phyloP scores from a whole-genome alignment of 2,888 invertebrate genomes.

The Hermodice carunculata region DNA sequence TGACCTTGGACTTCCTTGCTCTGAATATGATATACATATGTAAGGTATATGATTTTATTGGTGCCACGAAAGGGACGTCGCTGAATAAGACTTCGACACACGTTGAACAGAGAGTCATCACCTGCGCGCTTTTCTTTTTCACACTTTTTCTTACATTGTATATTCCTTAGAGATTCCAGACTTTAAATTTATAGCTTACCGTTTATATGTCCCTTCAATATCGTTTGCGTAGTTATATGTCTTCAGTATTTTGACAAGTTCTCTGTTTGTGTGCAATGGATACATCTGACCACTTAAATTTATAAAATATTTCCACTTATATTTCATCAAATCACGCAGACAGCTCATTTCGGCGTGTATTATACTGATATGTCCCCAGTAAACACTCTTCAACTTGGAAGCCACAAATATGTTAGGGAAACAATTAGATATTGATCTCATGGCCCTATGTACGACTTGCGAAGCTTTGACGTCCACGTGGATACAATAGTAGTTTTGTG shows the following conservation, averaged over 20 bases:
- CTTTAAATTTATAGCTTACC: too few relatives aligned
- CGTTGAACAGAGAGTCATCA: too few relatives aligned
- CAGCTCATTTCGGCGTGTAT: constrained; percentile 56
- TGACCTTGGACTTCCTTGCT: too few relatives aligned
- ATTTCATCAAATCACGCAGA: constrained; percentile 46
- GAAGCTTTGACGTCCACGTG: constrained; percentile 60
- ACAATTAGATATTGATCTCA: constrained; percentile 50
- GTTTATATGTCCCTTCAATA: constrained; percentile 45
- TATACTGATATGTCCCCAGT: constrained; percentile 55
- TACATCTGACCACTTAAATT: constrained; percentile 64
- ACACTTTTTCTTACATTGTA: too few relatives aligned
- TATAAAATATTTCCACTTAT: constrained; percentile 62
- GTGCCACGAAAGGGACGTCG: too few relatives aligned
- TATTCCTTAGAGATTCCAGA: too few relatives aligned
- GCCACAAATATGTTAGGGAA: constrained; percentile 64
- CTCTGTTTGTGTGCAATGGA: constrained; percentile 59
- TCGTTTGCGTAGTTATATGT: constrained; percentile 58
- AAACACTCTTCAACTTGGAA: constrained; percentile 42
- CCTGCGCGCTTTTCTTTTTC: too few relatives aligned
- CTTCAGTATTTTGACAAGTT: constrained; percentile 57
- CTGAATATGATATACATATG: too few relatives aligned
- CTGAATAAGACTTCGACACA: too few relatives aligned
- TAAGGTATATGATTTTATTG: too few relatives aligned
- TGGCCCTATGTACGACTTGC: constrained; percentile 39
- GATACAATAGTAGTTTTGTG: constrained; percentile 63